A percentile compares a stretch with the other conserved stretches of the same genome.
Conservation (phyloP, 2,113 vertebrate genomes). For the Tenrec ecaudatus region DNA sequence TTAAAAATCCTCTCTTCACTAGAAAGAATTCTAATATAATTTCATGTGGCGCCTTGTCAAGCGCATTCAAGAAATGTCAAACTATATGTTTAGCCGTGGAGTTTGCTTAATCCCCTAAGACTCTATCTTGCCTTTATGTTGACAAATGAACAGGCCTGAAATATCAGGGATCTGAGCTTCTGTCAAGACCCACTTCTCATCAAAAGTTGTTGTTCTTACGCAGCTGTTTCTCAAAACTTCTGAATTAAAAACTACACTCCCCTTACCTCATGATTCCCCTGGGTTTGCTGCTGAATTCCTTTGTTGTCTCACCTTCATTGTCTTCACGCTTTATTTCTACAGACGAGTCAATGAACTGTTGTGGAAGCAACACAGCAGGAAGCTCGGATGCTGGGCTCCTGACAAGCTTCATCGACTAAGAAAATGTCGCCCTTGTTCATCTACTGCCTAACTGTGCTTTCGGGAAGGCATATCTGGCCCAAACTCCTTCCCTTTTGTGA, state of each 20-base stretch:
- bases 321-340: constrained; percentile 62
- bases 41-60: constrained; percentile 87
- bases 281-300: constrained; percentile 72
- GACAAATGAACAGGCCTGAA: constrained; percentile 90
- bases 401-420: constrained; percentile 48
- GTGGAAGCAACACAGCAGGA: constrained; percentile 57
- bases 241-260: constrained; percentile 70
- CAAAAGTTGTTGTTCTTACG: constrained; percentile 78
- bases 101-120: constrained; percentile 88
- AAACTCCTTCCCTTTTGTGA: background rate
- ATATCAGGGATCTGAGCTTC: constrained; percentile 80
- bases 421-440: background rate
- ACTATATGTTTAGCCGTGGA: constrained; percentile 86
- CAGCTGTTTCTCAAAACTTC: constrained; percentile 81
- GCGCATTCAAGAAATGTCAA: constrained; percentile 87
- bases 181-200: constrained; percentile 82
- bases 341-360: constrained; percentile 69
- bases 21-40: constrained; percentile 87
- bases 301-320: constrained; percentile 70
- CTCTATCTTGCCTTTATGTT: constrained; percentile 86
- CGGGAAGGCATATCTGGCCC: background rate
- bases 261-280: constrained; percentile 64
- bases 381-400: background rate
- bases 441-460: background rate
- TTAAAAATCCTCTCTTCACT: constrained; percentile 80